Conservation (phyloP, 2,113 vertebrate species). For the Oncorhynchus masou region DNA sequence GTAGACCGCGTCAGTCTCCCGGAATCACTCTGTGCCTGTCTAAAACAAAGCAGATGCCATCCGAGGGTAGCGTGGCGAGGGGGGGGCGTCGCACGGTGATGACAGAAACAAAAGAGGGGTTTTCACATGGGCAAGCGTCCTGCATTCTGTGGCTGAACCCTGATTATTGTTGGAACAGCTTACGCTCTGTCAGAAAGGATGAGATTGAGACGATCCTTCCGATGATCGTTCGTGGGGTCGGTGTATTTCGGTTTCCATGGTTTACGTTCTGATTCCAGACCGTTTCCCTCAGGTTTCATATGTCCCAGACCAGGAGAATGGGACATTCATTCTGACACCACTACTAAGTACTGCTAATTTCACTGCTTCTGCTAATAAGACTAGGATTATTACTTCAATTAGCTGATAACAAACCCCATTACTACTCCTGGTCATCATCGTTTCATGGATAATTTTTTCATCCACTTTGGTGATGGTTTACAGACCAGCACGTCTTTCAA, state of each 20-base stretch:
- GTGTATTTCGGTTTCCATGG: background rate
- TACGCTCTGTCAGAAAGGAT: constrained; percentile 28
- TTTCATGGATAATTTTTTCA: background rate
- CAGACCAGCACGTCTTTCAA: background rate
- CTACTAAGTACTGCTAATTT: constrained; percentile 5
- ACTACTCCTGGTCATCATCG: background rate
- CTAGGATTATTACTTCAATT: background rate
- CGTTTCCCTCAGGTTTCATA: constrained; percentile 4
- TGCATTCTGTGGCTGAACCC: constrained; percentile 21
- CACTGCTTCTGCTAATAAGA: background rate
- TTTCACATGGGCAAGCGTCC: constrained; percentile 17
- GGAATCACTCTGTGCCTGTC: constrained; percentile 50
- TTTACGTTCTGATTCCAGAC: background rate
- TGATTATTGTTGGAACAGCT: constrained; percentile 25
- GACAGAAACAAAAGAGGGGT: constrained; percentile 45
- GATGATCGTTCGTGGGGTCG: background rate
- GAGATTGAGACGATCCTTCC: constrained; percentile 36
- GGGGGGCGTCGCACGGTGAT: constrained; percentile 39
- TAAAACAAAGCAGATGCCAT: constrained; percentile 73
- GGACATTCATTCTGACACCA: background rate
- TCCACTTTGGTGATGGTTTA: background rate
- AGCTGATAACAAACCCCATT: background rate
- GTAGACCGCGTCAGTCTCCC: constrained; percentile 59
- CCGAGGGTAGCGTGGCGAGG: constrained; percentile 17
- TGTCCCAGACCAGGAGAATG: background rate